Evolutionary conservation across 2,797 vertebrate genomes (phyloP), one percentile per base, ranked within the genome.

Genomic region (Columba guinea): DNA sequence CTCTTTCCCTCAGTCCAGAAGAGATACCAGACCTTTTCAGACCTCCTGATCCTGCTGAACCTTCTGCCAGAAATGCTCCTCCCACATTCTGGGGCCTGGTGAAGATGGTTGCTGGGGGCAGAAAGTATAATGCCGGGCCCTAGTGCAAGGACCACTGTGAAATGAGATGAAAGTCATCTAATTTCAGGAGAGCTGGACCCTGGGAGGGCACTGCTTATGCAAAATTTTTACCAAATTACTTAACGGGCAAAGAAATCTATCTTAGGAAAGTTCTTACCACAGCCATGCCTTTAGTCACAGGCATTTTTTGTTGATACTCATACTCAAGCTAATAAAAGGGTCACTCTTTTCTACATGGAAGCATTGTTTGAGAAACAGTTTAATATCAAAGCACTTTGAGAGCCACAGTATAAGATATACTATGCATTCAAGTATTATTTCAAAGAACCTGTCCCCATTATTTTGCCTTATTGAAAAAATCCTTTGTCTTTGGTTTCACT

Each of bases 81-180:
- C 5, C 12, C 73, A 64, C 32, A 68, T 46, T 20, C 39, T 58
- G 41, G 39, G 52, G 21, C 16, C 37, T 35, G 37, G 15, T 27
- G 35, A 44, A 12, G 9, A 32, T 30, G 34, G 34, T 21, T 49
- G 5, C 13, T 65, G 59, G 27, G 15, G 12, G n/a, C 26, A 70
- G 35, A 87, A 65, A 53, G 30, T 17, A 44, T 22, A 58, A 65
- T 52, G 2, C 11, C 1, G 6, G 24, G 12, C 12, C 24, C 39
- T 60, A 39, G 41, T 0, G 2, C 3, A 41, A 77, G 35, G 32
- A 55, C 22, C 7, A 76, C 14, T 48, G 44, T 0, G 1, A 20
- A 22, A 8, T 15, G 27, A 70, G n/a, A 26, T 49, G 32, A n/a
- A 68, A 85, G 11, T 13, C 13, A 8, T 51, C 7, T 30, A 27